phyloP scores from a whole-genome alignment of 2,797 vertebrate genomes.

The Trichosurus vulpecula region DNA sequence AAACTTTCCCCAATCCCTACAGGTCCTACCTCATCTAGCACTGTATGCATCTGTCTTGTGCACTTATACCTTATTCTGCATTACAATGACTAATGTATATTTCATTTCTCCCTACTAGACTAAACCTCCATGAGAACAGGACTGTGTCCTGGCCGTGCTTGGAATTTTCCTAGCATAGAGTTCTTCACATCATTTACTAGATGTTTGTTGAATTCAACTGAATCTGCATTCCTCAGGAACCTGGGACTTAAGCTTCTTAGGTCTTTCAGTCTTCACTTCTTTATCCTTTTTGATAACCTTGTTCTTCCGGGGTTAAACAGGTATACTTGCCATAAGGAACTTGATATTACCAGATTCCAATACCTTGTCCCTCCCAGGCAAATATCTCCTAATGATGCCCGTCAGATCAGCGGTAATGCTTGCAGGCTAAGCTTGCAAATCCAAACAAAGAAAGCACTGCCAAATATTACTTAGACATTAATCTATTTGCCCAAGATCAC shows the following conservation, averaged over 20 bases:
- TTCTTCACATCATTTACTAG: not conserved
- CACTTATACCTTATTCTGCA: not conserved
- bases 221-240: not conserved
- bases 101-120: not conserved
- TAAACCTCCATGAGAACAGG: slow-evolving; percentile 1
- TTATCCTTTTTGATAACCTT: not conserved
- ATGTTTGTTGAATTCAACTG: not conserved
- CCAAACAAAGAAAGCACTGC: not conserved
- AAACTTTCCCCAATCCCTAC: not conserved
- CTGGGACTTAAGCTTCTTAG: not conserved
- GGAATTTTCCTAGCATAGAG: not conserved
- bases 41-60: not conserved
- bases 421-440: not conserved
- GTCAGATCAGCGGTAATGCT: not conserved
- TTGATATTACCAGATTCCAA: not conserved
- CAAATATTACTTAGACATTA: not conserved
- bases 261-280: not conserved
- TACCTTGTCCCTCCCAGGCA: not conserved
- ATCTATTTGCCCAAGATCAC: not conserved
- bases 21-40: not conserved
- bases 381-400: not conserved
- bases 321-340: not conserved
- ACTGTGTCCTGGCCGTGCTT: not conserved
- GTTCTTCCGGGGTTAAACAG: not conserved
- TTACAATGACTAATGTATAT: not conserved